Percentiles rank a stretch among this genome's conserved stretches.
Evolutionary conservation across 2,888 invertebrate genomes (phyloP).

Genomic region (Barypeithes pellucidus): DNA sequence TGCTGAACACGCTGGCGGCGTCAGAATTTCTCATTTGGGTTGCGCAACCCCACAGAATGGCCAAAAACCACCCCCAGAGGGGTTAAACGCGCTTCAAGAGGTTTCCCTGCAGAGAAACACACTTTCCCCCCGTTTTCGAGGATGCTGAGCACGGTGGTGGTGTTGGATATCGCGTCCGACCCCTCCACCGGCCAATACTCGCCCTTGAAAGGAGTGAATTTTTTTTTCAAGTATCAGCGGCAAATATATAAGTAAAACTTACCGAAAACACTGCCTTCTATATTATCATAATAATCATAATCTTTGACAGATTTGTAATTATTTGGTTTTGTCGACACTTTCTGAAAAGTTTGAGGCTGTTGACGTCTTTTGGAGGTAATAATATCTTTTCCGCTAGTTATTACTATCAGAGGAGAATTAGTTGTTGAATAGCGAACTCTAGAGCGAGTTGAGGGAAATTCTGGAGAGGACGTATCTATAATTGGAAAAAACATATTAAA

Average conservation of each 20-base stretch:
- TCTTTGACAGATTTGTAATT: slow-evolving; percentile 54
- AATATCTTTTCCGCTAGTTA: slow-evolving; percentile 46
- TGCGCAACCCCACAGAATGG: too few relatives aligned
- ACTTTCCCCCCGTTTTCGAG: too few relatives aligned
- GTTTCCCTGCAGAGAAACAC: too few relatives aligned
- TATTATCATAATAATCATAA: slow-evolving; percentile 83
- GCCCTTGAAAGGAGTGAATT: too few relatives aligned
- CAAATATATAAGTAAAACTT: neutral
- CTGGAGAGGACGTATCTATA: slow-evolving; percentile 24
- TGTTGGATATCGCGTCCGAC: too few relatives aligned
- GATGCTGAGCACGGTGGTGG: too few relatives aligned
- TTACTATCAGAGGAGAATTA: slow-evolving; percentile 43
- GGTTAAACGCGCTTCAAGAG: too few relatives aligned
- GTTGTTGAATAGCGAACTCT: slow-evolving; percentile 50
- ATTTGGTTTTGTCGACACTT: slow-evolving; percentile 59
- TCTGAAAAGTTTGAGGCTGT: slow-evolving; percentile 63
- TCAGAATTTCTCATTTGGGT: too few relatives aligned
- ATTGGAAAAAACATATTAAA: neutral
- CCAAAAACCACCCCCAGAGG: too few relatives aligned
- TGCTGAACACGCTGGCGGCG: too few relatives aligned
- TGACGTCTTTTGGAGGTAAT: slow-evolving; percentile 42
- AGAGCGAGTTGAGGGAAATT: slow-evolving; percentile 9
- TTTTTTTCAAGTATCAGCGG: too few relatives aligned
- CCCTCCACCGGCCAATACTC: too few relatives aligned
- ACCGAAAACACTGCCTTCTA: slow-evolving; percentile 74